Percentiles rank a stretch among this genome's conserved stretches.
These are phyloP conservation scores for Acrobasis repandana DNA, from an alignment of 2,888 invertebrate species.

Conservation along the genomic window DNA sequence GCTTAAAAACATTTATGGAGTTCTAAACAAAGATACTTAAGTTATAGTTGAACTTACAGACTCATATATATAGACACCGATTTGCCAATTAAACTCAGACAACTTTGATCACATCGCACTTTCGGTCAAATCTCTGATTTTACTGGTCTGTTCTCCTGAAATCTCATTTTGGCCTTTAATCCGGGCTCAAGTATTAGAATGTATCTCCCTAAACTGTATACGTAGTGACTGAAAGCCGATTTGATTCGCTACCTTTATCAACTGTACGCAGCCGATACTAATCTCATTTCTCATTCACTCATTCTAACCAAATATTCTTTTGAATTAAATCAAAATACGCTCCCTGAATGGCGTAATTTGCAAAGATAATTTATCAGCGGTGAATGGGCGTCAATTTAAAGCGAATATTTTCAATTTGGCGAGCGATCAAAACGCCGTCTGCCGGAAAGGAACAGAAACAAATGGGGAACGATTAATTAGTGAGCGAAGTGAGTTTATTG, in stretches of 20 bases:
- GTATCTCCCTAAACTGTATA: not conserved
- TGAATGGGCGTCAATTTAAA: slow-evolving; percentile 10
- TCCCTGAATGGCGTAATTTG: not conserved
- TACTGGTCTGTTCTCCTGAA: too few relatives aligned
- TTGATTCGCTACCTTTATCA: too few relatives aligned
- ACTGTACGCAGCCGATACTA: too few relatives aligned
- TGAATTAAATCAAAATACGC: not conserved
- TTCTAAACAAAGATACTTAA: too few relatives aligned
- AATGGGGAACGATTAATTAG: slow-evolving; percentile 15
- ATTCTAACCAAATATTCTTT: not conserved
- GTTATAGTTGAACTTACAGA: too few relatives aligned
- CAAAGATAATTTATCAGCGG: not conserved
- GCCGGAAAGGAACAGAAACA: slow-evolving; percentile 23
- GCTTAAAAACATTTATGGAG: too few relatives aligned
- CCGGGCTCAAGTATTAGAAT: not conserved
- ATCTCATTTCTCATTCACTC: not conserved
- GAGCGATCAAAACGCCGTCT: slow-evolving; percentile 14
- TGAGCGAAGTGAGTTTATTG: not conserved
- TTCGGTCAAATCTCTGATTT: too few relatives aligned
- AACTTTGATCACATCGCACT: too few relatives aligned
- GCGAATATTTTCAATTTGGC: slow-evolving; percentile 7
- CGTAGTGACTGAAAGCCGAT: too few relatives aligned
- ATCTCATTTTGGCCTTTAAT: too few relatives aligned
- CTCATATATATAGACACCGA: too few relatives aligned
- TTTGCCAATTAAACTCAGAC: too few relatives aligned